Percentiles rank a stretch among this genome's conserved stretches.
These are phyloP conservation scores for Euclidia mi DNA, from an alignment of 2,888 invertebrate genomes.

Conservation along the genomic window DNA sequence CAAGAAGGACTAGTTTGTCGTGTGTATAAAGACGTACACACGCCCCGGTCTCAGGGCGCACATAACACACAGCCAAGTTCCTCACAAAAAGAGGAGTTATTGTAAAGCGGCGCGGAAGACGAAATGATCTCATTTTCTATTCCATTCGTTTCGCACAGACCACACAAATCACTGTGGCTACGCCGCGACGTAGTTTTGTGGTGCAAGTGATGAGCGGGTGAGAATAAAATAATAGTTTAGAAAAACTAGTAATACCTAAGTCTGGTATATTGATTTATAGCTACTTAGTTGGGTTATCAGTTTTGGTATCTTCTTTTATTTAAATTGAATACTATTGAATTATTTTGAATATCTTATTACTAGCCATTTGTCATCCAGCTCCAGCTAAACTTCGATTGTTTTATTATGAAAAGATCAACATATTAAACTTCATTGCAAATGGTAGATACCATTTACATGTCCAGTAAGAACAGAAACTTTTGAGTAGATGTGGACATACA, in stretches of 20 bases:
- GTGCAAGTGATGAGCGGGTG: slow-evolving; percentile 34
- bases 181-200: slow-evolving; percentile 40
- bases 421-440: no score
- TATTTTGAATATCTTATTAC: no score
- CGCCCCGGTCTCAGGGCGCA: slow-evolving; percentile 7
- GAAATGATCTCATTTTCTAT: slow-evolving; percentile 80
- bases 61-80: slow-evolving; percentile 35
- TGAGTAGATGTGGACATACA: no score
- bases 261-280: no score
- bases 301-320: no score
- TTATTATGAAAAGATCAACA: no score
- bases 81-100: slow-evolving; percentile 47
- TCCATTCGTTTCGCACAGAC: slow-evolving; percentile 77
- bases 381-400: no score
- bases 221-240: neutral
- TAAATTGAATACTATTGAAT: no score
- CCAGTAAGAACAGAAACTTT: no score
- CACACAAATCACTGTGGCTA: slow-evolving; percentile 76
- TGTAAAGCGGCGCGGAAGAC: slow-evolving; percentile 62
- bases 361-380: no score
- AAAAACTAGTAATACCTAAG: neutral
- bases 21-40: slow-evolving; percentile 1
- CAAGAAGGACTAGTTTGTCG: slow-evolving; percentile 11
- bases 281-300: no score
- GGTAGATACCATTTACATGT: no score